Conservation (phyloP, 2,797 vertebrate genomes). For the Lepilemur ruficaudatus region DNA sequence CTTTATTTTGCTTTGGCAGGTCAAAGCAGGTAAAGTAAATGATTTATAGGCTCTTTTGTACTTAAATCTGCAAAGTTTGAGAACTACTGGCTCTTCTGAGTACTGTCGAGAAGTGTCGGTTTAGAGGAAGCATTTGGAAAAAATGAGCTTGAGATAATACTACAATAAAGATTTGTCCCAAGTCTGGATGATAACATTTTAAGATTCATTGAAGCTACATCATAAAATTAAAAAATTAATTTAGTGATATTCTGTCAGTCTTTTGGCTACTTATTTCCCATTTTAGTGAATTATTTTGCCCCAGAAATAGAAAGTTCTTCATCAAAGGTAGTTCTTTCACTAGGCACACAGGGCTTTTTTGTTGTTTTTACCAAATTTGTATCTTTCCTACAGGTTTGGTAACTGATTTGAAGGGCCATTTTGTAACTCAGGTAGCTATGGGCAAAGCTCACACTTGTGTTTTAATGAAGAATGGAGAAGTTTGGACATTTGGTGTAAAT, state of each 20-base stretch:
- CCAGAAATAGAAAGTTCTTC: neutral
- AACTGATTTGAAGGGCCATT: conserved; percentile 97
- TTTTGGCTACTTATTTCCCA: neutral
- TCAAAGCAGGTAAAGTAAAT: neutral
- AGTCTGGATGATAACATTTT: neutral
- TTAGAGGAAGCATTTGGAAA: neutral
- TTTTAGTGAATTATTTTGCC: conserved; percentile 17
- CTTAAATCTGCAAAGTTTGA: neutral
- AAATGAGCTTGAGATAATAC: neutral
- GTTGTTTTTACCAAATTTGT: conserved; percentile 44
- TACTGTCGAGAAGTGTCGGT: neutral
- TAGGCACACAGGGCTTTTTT: neutral
- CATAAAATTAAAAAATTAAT: neutral
- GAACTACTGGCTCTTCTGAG: neutral
- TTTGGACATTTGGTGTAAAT: conserved; percentile 99
- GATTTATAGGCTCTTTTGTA: neutral
- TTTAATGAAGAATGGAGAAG: conserved; percentile 96
- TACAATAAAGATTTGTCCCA: neutral
- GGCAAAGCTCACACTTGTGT: conserved; percentile 99
- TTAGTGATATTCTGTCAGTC: neutral
- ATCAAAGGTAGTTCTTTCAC: neutral
- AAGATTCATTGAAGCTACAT: neutral
- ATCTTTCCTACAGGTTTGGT: conserved; percentile 91
- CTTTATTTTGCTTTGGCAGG: neutral
- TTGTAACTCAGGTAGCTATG: conserved; percentile 98